These are phyloP conservation scores for Pammene aurita DNA, from an alignment of 2,888 invertebrate genomes.

Conservation along the genomic window DNA sequence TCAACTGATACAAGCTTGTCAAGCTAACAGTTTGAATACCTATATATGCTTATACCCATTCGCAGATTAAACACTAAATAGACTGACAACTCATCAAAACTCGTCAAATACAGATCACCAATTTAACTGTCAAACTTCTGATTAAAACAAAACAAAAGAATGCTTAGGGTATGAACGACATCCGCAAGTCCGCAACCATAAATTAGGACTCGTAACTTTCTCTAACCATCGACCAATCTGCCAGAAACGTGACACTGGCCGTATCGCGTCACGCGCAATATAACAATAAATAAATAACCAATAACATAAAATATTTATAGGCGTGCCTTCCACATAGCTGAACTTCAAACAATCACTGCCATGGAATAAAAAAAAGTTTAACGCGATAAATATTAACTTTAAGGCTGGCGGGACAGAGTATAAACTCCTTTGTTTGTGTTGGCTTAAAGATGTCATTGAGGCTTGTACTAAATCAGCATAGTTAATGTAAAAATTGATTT, in stretches of 20 bases:
- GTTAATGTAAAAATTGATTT: conserved; percentile 65
- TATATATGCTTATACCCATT: too few relatives aligned
- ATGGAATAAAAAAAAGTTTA: conserved; percentile 30
- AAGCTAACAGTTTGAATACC: too few relatives aligned
- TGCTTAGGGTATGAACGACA: conserved; percentile 19
- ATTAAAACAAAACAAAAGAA: conserved; percentile 21
- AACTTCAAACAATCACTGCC: conserved; percentile 37
- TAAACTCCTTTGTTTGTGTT: not conserved
- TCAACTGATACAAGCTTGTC: too few relatives aligned
- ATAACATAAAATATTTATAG: conserved; percentile 43
- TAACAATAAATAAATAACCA: conserved; percentile 39
- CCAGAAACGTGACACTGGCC: conserved; percentile 32
- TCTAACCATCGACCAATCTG: conserved; percentile 21
- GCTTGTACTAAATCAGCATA: conserved; percentile 40
- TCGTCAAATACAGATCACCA: not conserved
- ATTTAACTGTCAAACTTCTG: conserved; percentile 1
- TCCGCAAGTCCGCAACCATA: conserved; percentile 25
- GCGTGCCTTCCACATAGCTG: conserved; percentile 44
- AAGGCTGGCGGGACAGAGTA: not conserved
- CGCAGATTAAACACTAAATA: too few relatives aligned
- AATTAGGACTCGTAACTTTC: conserved; percentile 30
- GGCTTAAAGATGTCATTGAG: conserved; percentile 35
- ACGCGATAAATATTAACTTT: conserved; percentile 16
- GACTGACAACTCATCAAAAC: too few relatives aligned
- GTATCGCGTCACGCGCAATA: conserved; percentile 38